Conservation (phyloP, 2,888 invertebrate genomes). For the Pachydiplax longipennis region DNA sequence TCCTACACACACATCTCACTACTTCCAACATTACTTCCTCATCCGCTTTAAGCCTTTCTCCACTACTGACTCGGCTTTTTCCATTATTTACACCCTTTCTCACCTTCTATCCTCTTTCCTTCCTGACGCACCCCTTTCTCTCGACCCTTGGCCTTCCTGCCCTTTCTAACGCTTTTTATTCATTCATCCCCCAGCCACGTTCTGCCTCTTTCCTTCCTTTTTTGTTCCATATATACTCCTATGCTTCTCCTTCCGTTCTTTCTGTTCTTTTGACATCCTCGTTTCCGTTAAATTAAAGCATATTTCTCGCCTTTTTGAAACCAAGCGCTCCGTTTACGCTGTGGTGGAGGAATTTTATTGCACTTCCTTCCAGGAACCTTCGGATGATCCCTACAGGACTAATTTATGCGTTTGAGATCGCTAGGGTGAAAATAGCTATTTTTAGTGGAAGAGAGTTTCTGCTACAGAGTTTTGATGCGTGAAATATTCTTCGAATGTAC, state of each 20-base stretch:
- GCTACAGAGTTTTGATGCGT: too few species aligned
- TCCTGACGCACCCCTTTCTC: not conserved
- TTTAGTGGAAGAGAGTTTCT: too few species aligned
- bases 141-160: not conserved
- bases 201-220: not conserved
- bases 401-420: too few species aligned
- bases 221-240: not conserved
- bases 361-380: not conserved
- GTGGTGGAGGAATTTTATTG: not conserved
- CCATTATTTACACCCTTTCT: not conserved
- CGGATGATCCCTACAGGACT: too few species aligned
- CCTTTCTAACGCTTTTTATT: not conserved
- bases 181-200: not conserved
- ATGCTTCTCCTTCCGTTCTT: not conserved
- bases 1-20: too few species aligned
- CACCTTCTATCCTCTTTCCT: not conserved
- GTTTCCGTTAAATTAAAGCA: not conserved
- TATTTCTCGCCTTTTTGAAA: not conserved
- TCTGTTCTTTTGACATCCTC: not conserved
- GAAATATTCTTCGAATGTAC: too few species aligned
- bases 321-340: not conserved
- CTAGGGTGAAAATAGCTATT: too few species aligned
- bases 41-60: too few species aligned
- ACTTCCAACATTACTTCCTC: too few species aligned
- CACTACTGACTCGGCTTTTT: too few species aligned